Evolutionary conservation across 2,888 invertebrate genomes (phyloP).

Genomic region (Listrodromus nycthemerus): DNA sequence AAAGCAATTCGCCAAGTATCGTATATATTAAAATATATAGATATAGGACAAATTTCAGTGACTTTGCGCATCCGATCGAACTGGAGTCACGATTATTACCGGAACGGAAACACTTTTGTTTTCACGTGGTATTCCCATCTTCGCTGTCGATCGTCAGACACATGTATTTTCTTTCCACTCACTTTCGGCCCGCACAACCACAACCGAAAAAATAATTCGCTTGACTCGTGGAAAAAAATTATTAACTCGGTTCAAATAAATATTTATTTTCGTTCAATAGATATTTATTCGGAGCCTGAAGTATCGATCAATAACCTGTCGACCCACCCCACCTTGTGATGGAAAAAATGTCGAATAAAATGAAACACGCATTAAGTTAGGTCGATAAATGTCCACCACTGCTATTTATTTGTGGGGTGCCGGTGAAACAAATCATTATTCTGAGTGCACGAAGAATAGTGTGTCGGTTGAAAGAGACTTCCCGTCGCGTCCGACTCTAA

Average conservation of each 20-base stretch:
- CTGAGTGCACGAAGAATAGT: not conserved
- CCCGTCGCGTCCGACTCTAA: conserved; percentile 3
- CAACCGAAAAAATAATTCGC: not conserved
- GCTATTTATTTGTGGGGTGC: too few relatives aligned
- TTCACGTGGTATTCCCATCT: conserved; percentile 2
- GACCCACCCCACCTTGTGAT: too few relatives aligned
- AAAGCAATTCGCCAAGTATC: conserved; percentile 1
- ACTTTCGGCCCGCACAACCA: conserved; percentile 13
- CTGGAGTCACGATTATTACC: conserved; percentile 1
- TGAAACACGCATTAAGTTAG: not conserved
- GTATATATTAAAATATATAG: not conserved
- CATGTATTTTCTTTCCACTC: not conserved
- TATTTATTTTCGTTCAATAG: too few relatives aligned
- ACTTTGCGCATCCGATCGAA: conserved; percentile 7
- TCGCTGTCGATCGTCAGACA: not conserved
- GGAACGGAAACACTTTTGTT: not conserved
- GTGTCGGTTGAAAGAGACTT: conserved; percentile 13
- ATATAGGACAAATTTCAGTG: not conserved
- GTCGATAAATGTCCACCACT: too few relatives aligned
- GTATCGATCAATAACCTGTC: too few relatives aligned
- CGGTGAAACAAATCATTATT: too few relatives aligned
- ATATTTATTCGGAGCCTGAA: too few relatives aligned
- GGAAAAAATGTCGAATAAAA: too few relatives aligned
- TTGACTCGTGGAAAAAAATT: too few relatives aligned
- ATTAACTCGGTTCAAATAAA: too few relatives aligned